These are phyloP conservation scores for Pseudoatta argentina DNA, from an alignment of 1,140 invertebrate species.

Conservation along the genomic window DNA sequence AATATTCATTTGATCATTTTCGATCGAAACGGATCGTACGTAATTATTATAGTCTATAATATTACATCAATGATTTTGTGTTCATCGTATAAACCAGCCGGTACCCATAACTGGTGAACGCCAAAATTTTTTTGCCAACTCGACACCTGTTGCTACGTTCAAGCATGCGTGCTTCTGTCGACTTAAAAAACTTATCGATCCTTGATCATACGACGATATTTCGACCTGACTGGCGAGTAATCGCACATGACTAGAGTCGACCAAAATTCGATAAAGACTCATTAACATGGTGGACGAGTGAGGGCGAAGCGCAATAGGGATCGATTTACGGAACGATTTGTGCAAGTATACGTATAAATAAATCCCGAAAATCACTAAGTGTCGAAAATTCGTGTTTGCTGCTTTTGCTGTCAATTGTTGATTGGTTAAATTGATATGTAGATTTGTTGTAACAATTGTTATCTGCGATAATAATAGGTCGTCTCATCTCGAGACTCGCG, in stretches of 20 bases:
- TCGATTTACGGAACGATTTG: background rate
- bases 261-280: background rate
- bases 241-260: background rate
- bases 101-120: background rate
- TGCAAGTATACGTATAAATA: background rate
- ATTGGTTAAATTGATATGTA: background rate
- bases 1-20: background rate
- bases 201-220: background rate
- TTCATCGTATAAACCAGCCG: too few relatives aligned
- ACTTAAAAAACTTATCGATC: background rate
- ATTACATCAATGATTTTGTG: background rate
- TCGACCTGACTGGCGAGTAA: background rate
- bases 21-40: too few relatives aligned
- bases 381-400: background rate
- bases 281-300: background rate
- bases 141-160: constrained; percentile 9
- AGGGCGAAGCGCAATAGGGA: background rate
- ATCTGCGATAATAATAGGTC: background rate
- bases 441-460: background rate
- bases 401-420: background rate
- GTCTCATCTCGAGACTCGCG: background rate
- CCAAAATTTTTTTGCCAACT: background rate
- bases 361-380: background rate
- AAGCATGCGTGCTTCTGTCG: background rate
- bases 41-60: background rate